Evolutionary conservation across 2,113 vertebrate genomes (phyloP).

Genomic region (Serilophus lunatus): DNA sequence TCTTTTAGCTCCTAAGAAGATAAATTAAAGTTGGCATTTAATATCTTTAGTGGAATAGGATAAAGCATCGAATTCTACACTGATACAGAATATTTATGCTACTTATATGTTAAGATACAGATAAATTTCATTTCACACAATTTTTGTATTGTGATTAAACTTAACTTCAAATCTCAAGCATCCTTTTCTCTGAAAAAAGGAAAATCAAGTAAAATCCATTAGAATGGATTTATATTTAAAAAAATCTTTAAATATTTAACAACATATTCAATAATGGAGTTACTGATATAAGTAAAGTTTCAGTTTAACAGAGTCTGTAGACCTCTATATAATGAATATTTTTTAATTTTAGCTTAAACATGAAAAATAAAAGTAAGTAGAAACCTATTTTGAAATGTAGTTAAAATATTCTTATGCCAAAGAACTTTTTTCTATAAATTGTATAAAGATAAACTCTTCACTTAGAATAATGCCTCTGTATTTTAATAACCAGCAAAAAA

Average conservation of each 20-base stretch:
- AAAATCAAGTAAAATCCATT: not conserved
- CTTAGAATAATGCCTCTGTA: not conserved
- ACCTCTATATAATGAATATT: not conserved
- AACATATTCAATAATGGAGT: not conserved
- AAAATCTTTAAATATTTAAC: not conserved
- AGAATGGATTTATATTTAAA: not conserved
- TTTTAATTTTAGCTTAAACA: not conserved
- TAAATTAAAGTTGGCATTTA: not conserved
- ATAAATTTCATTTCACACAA: not conserved
- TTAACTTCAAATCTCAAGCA: not conserved
- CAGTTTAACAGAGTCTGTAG: not conserved
- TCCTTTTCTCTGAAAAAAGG: not conserved
- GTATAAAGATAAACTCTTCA: not conserved
- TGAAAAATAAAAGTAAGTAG: not conserved
- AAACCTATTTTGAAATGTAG: not conserved
- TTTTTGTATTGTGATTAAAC: not conserved
- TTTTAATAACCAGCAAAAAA: not conserved
- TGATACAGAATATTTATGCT: not conserved
- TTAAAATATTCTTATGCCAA: not conserved
- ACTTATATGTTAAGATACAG: not conserved
- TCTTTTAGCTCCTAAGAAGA: constrained; percentile 78
- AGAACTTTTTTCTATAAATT: not conserved
- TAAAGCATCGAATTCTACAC: not conserved
- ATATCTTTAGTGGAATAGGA: not conserved
- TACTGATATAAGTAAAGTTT: not conserved